phyloP scores from a whole-genome alignment of 2,797 vertebrate genomes.

The Argya squamiceps region DNA sequence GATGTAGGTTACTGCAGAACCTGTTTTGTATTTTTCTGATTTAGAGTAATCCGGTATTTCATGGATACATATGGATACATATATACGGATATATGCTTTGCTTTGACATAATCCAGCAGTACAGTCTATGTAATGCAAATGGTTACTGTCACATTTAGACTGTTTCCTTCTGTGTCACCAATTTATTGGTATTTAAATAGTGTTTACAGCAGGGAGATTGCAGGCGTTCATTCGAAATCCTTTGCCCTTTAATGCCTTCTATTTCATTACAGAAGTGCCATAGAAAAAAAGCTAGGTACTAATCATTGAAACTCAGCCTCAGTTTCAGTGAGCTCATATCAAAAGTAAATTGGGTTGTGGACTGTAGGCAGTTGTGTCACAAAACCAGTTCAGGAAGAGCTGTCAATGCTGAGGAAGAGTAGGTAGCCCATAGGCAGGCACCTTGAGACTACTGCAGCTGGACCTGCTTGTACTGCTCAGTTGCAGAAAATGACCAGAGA shows the following conservation, averaged over 20 bases:
- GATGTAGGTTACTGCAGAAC: neutral
- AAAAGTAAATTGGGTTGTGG: constrained; percentile 8
- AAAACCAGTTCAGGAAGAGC: neutral
- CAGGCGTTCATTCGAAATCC: neutral
- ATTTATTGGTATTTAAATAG: neutral
- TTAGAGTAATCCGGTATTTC: neutral
- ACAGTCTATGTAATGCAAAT: neutral
- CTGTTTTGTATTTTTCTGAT: neutral
- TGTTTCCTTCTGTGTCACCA: neutral
- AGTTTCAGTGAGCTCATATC: neutral
- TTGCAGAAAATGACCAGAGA: neutral
- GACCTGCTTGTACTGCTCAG: neutral
- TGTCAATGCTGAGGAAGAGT: neutral
- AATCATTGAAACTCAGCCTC: neutral
- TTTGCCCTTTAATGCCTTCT: neutral
- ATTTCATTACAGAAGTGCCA: neutral
- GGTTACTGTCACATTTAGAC: neutral
- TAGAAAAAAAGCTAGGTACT: neutral
- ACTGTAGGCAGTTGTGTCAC: neutral
- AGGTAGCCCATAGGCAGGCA: neutral
- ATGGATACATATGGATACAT: neutral
- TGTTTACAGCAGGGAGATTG: neutral
- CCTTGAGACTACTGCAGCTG: neutral
- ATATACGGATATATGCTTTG: neutral
- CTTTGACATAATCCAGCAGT: neutral